A percentile compares a stretch with the other conserved stretches of the same genome.
These are phyloP conservation scores for Microchrysa polita DNA, from an alignment of 2,888 invertebrate species.

Conservation along the genomic window DNA sequence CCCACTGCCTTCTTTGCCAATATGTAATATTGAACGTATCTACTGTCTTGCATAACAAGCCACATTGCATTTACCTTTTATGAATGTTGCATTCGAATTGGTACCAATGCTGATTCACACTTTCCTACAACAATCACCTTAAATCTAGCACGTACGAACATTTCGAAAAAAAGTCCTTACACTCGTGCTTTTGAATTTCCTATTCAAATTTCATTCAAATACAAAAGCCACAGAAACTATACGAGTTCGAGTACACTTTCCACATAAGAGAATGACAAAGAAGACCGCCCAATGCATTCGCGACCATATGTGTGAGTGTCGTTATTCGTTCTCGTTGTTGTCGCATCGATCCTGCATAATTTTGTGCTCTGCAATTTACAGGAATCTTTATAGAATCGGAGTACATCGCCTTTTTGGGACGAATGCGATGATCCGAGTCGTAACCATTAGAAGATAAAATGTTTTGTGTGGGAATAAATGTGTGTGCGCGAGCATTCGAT, in stretches of 20 bases:
- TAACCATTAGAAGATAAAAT: conserved; percentile 22
- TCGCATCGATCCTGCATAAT: neutral
- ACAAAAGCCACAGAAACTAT: neutral
- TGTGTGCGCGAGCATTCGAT: neutral
- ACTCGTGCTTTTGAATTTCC: neutral
- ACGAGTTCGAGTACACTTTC: too few relatives aligned
- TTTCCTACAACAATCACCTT: neutral
- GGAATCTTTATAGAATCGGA: conserved; percentile 16
- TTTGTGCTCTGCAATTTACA: neutral
- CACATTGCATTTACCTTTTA: conserved; percentile 25
- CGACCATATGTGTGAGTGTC: too few relatives aligned
- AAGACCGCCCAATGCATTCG: neutral
- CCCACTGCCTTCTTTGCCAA: too few relatives aligned
- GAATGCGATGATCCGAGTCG: conserved; percentile 9
- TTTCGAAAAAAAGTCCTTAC: conserved; percentile 15
- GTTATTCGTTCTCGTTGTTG: too few relatives aligned
- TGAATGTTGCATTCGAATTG: neutral
- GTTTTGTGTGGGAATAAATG: conserved; percentile 21
- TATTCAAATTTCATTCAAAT: conserved; percentile 26
- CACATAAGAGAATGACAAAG: conserved; percentile 6
- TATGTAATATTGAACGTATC: neutral
- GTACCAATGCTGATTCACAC: conserved; percentile 3
- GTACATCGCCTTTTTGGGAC: conserved; percentile 14
- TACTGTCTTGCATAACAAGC: neutral
- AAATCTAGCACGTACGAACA: neutral